Evolutionary conservation across 1,140 invertebrate genomes (phyloP), one percentile per base, ranked within the genome.

Genomic region (Pseudomyrmex concolor): DNA sequence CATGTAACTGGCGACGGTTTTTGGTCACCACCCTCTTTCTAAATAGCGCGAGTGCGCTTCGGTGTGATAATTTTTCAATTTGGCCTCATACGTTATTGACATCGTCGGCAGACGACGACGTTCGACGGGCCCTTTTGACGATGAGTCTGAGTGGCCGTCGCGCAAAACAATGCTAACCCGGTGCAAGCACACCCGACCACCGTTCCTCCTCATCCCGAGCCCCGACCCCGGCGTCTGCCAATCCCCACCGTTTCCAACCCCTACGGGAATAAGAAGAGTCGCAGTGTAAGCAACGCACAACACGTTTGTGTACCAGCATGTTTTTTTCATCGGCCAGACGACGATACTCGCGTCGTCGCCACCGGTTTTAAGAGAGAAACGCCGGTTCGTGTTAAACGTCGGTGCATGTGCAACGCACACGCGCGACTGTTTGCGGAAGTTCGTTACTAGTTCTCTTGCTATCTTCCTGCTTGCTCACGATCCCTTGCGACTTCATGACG

Each of bases 61-160:
- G 92, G 93, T 92, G 92, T 94, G 93, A 94, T 94, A 94, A 94
- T 94, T 94, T 94, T 94, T 93, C 92, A 94, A 94, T 94, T 94
- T 94, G 88, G 88, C 89, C 90, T 94, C 89, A 92, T 94, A 89
- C 88, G 91, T 93, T 94, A 94, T 94, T 93, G 91, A 93, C n/a
- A 43, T 5, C 87, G 84, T 71, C 57, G 57, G 74, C 66, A 63
- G 77, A 82, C 63, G 84, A 89, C 89, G 83, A 63, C 48, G n/a
- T 54, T 71, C 87, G 77, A 87, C 86, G 89, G 90, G 91, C 89
- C 81, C 92, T 93, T 93, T 91, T 90, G 85, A 91, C 88, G 88
- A 90, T 80, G 81, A 87, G 91, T 92, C 92, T 91, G 92, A 92
- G 90, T 91, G 89, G 84, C 66, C 83, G 74, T 73, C 85, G 77